Base-by-base conservation (phyloP, 2,888 invertebrate genomes). In the Helleia helle region DNA sequence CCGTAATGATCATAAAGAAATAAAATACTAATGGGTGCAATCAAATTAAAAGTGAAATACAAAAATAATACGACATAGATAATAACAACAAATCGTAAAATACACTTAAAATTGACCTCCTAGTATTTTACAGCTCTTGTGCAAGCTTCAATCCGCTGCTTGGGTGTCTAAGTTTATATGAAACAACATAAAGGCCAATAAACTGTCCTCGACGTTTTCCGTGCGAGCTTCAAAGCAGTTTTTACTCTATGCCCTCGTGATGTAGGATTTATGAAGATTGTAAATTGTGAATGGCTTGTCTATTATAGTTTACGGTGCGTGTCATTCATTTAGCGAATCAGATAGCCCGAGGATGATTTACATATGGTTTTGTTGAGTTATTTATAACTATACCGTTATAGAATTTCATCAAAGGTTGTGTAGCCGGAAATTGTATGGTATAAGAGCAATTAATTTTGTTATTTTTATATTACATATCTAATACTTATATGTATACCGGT, bases 131-230 rank as follows among this genome's bases (percentile, higher is more conserved):
- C 55, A 44, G 54, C 62, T 48, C 59, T 79, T 79, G 71, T 69
- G 63, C 69, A 75, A 79, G 67, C 66, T 56, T 65, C 74, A 72
- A 79, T 80, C 76, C 63, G 69, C 77, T 71, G 71, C 80, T 80
- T 81, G 81, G 81, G 81, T 79, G 81, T 81, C 79, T 79, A 65
- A 34, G 63, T 76, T 80, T 74, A 77, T 79, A 68, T 69, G 58
- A 56, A 56, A 54, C 58, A 59, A 62, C 63, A 72, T 70, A 68
- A 71, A 69, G 58, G 60, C 67, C 62, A 67, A 76, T 76, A 79
- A 77, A 79, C 65, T 62, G 12, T 17, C 28, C 28, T 18, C 8
- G 31, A 25, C 22, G 22, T 30, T 14, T 14, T 30, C 39, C 43
- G 42, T 41, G n/a, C n/a, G 40, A 28, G 40, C 42, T 36, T 41